These are phyloP conservation scores for Drosophila jambulina DNA, from an alignment of 1,140 invertebrate genomes.

Conservation along the genomic window DNA sequence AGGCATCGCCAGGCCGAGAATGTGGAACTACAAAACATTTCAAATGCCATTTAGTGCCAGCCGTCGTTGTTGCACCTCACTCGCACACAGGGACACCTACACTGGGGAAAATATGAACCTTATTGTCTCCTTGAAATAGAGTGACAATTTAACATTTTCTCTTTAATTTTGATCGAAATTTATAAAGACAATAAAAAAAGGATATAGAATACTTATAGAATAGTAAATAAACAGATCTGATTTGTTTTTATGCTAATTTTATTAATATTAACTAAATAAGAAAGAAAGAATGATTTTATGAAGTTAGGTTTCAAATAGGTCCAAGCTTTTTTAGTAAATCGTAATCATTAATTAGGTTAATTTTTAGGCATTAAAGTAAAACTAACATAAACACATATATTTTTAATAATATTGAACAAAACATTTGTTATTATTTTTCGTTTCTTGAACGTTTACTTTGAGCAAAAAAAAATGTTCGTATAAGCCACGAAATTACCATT, in stretches of 20 bases:
- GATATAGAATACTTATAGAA: neutral
- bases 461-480: neutral
- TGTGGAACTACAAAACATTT: slow-evolving; percentile 68
- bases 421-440: neutral
- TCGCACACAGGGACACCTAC: slow-evolving; percentile 13
- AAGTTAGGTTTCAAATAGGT: neutral
- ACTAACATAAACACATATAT: neutral
- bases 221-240: neutral
- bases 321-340: neutral
- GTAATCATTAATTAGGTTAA: neutral
- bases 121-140: neutral
- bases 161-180: neutral
- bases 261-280: neutral
- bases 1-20: slow-evolving; percentile 25
- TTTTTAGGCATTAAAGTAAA: neutral
- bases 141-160: neutral
- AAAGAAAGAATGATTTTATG: neutral
- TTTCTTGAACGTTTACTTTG: neutral
- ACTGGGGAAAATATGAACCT: slow-evolving; percentile 2
- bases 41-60: slow-evolving; percentile 66
- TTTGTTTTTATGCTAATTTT: neutral
- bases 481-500: neutral
- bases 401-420: neutral
- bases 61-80: slow-evolving; percentile 59
- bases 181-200: neutral